Conservation (phyloP, 2,888 invertebrate species). For the Drymonia ruficornis region DNA sequence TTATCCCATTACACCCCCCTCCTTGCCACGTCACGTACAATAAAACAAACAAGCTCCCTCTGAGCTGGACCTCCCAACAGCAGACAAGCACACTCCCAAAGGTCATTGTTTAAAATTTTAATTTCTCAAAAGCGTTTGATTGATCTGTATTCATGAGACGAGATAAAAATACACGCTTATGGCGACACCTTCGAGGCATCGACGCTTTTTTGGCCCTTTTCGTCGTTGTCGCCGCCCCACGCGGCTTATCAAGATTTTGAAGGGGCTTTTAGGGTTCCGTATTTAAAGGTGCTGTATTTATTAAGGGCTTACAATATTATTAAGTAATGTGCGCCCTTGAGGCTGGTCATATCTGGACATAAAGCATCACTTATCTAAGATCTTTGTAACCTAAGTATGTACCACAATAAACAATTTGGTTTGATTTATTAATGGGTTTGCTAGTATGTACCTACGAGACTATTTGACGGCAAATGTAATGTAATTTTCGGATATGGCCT, state of each 20-base stretch:
- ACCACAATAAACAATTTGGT: too few relatives aligned
- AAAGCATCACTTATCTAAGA: too few relatives aligned
- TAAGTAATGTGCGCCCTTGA: too few relatives aligned
- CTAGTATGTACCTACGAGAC: too few relatives aligned
- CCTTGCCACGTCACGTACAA: background rate
- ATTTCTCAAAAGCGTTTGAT: constrained; percentile 67
- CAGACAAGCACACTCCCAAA: constrained; percentile 40
- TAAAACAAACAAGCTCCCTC: background rate
- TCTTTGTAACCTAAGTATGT: too few relatives aligned
- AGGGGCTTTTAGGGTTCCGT: constrained; percentile 36
- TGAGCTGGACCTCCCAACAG: constrained; percentile 19
- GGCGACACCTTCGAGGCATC: constrained; percentile 60
- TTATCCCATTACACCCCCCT: background rate
- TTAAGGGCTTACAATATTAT: too few relatives aligned
- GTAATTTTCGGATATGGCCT: too few relatives aligned
- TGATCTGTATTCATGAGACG: constrained; percentile 63
- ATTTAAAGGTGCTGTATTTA: too few relatives aligned
- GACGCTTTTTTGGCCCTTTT: constrained; percentile 33
- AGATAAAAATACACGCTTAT: constrained; percentile 72
- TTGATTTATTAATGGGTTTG: too few relatives aligned
- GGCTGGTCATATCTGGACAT: too few relatives aligned
- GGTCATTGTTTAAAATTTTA: constrained; percentile 67
- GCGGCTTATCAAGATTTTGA: constrained; percentile 60
- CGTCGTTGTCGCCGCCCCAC: constrained; percentile 63
- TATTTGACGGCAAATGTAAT: too few relatives aligned